A percentile compares a stretch with the other conserved stretches of the same genome.
Evolutionary conservation across 2,113 vertebrate genomes (phyloP).

Genomic region (Ovis aries): DNA sequence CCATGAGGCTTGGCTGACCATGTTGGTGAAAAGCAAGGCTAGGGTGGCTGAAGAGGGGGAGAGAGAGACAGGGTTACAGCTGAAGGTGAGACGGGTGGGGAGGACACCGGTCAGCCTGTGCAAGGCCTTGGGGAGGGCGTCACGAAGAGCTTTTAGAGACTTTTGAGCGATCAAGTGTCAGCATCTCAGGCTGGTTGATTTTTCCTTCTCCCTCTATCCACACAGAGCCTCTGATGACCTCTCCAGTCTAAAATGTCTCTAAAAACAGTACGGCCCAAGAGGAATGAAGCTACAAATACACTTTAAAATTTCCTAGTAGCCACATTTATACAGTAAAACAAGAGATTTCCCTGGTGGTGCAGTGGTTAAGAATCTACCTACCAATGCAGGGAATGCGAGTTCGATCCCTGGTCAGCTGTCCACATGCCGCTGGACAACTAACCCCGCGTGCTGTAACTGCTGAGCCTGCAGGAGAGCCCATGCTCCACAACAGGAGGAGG

Average conservation of each 20-base stretch:
- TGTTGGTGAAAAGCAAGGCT: neutral
- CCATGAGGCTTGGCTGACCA: neutral
- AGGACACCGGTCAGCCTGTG: neutral
- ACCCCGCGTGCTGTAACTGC: neutral
- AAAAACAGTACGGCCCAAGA: neutral
- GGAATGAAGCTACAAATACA: neutral
- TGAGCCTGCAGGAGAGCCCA: neutral
- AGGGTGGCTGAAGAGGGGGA: rapidly evolving
- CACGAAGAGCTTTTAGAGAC: neutral
- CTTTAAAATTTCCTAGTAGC: neutral
- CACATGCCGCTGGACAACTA: neutral
- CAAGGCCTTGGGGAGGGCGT: rapidly evolving
- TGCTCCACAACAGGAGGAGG: neutral
- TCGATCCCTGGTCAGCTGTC: neutral
- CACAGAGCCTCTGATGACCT: neutral
- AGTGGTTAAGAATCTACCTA: neutral
- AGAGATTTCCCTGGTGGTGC: neutral
- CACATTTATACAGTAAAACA: neutral
- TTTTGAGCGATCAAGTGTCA: neutral
- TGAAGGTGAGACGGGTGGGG: neutral
- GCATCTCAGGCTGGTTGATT: neutral
- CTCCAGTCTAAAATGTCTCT: neutral
- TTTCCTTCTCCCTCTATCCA: neutral
- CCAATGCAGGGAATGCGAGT: rapidly evolving
- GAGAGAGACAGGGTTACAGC: neutral